These are phyloP conservation scores for Notothenia rossii DNA, from an alignment of 2,113 vertebrate genomes.

Conservation along the genomic window DNA sequence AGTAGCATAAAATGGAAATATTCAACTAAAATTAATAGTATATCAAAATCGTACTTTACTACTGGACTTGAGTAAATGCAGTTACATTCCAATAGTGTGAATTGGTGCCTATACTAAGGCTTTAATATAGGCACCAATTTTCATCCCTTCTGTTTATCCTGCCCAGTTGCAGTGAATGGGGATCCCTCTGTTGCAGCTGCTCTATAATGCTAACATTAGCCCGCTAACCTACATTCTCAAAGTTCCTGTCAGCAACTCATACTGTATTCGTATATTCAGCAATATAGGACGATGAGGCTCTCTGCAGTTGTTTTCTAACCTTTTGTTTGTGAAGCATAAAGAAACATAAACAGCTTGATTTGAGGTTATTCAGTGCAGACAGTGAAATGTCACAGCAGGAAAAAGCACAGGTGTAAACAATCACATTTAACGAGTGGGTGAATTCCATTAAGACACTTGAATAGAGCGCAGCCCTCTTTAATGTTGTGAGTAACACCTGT, in stretches of 20 bases:
- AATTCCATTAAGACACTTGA: conserved; percentile 5
- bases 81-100: not conserved
- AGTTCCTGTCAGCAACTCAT: conserved; percentile 30
- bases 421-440: not conserved
- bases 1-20: too few relatives aligned
- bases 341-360: not conserved
- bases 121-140: not conserved
- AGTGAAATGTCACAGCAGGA: not conserved
- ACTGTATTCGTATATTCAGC: not conserved
- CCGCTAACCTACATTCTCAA: conserved; percentile 45
- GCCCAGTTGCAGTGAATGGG: not conserved
- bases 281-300: not conserved
- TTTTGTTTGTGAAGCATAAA: not conserved
- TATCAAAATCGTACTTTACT: too few relatives aligned
- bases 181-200: conserved; percentile 8
- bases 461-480: not conserved
- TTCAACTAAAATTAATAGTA: too few relatives aligned
- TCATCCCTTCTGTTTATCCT: not conserved
- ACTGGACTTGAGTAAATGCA: too few relatives aligned
- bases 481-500: not conserved
- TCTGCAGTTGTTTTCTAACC: not conserved
- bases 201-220: conserved; percentile 27
- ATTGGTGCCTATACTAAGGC: not conserved
- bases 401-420: conserved; percentile 7
- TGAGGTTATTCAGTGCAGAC: not conserved